Percentiles rank a stretch among this genome's conserved stretches.
Conservation (phyloP, 2,888 invertebrate species). For the Lutraria lutraria region DNA sequence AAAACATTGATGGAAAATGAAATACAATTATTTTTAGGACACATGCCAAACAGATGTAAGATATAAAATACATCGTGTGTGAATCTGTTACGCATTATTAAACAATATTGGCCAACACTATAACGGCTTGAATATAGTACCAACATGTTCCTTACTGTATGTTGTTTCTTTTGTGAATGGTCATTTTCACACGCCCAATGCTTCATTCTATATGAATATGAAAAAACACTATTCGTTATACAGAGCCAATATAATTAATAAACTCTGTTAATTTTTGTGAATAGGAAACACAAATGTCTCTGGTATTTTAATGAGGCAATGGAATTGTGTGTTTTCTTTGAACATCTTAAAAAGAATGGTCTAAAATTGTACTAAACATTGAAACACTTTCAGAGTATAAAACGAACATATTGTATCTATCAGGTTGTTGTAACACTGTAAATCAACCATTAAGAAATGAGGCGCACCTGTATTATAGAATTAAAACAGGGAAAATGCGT, state of each 20-base stretch:
- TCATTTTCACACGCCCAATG: neutral
- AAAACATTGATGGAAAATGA: too few species aligned
- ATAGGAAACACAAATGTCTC: neutral
- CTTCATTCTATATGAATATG: neutral
- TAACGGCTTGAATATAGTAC: neutral
- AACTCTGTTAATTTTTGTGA: neutral
- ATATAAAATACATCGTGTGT: neutral
- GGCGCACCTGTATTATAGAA: too few species aligned
- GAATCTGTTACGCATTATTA: neutral
- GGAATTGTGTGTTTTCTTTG: neutral
- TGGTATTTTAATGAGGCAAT: slow-evolving; percentile 8
- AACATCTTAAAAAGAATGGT: neutral
- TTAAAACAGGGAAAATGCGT: too few species aligned
- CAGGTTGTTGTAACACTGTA: neutral
- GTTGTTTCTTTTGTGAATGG: neutral
- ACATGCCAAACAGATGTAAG: neutral
- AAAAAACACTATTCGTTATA: neutral
- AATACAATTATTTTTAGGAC: too few species aligned
- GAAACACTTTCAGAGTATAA: neutral
- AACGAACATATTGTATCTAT: neutral
- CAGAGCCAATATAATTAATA: neutral
- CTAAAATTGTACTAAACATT: slow-evolving; percentile 3
- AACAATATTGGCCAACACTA: neutral
- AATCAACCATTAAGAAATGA: neutral
- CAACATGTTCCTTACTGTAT: neutral